Evolutionary conservation across 2,888 invertebrate genomes (phyloP).

Genomic region (Latrodectus elegans): DNA sequence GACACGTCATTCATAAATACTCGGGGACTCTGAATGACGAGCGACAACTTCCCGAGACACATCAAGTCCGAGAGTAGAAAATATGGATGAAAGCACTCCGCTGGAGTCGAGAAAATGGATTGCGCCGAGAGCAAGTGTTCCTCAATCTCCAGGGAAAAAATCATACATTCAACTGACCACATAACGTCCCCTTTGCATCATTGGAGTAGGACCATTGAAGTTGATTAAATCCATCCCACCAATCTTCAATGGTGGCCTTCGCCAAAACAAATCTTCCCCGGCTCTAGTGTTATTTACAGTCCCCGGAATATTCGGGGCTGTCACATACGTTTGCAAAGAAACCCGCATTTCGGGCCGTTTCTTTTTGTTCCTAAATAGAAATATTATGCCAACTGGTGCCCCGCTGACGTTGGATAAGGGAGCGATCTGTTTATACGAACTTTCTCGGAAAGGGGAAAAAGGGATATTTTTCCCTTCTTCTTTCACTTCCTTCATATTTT

Average conservation of each 20-base stretch:
- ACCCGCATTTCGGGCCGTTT: slow-evolving; percentile 32
- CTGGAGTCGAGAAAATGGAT: slow-evolving; percentile 38
- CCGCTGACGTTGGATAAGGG: slow-evolving; percentile 42
- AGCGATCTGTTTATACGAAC: slow-evolving; percentile 37
- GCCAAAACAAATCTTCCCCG: slow-evolving; percentile 48
- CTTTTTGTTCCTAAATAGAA: slow-evolving; percentile 68
- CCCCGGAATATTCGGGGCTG: slow-evolving; percentile 56
- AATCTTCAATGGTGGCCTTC: slow-evolving; percentile 13
- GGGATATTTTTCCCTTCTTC: not conserved
- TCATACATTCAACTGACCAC: slow-evolving; percentile 42
- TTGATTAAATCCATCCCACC: slow-evolving; percentile 58
- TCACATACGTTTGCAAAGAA: slow-evolving; percentile 62
- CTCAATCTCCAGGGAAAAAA: not conserved
- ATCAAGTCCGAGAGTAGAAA: slow-evolving; percentile 12
- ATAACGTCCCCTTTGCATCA: slow-evolving; percentile 63
- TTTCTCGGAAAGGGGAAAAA: not conserved
- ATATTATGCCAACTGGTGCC: slow-evolving; percentile 66
- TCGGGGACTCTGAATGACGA: slow-evolving; percentile 7
- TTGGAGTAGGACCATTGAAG: slow-evolving; percentile 51
- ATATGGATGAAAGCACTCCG: slow-evolving; percentile 51
- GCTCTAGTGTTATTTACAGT: slow-evolving; percentile 59
- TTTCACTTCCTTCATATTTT: not conserved
- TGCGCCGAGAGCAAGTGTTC: slow-evolving; percentile 31
- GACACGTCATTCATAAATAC: slow-evolving; percentile 45
- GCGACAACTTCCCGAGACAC: not conserved